Evolutionary conservation across 1,140 invertebrate genomes (phyloP).

Genomic region (Trichoplusia ni): DNA sequence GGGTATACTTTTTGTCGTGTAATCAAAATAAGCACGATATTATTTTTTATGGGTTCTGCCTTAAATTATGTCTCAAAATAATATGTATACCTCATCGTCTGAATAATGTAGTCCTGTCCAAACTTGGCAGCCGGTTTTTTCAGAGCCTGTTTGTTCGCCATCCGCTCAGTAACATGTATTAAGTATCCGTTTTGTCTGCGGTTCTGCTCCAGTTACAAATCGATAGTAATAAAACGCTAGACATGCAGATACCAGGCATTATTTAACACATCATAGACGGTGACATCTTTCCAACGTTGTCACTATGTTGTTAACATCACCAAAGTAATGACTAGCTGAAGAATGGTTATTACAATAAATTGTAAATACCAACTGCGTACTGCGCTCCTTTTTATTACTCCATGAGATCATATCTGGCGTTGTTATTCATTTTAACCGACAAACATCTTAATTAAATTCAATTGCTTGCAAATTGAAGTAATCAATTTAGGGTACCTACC

Average conservation of each 20-base stretch:
- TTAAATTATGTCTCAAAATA: no score
- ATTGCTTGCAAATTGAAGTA: conserved; percentile 33
- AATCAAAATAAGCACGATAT: no score
- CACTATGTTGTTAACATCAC: no score
- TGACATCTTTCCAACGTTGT: no score
- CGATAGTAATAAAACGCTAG: neutral
- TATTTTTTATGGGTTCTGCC: no score
- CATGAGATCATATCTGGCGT: conserved; percentile 22
- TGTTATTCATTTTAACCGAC: conserved; percentile 20
- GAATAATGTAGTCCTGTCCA: neutral
- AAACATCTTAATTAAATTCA: conserved; percentile 30
- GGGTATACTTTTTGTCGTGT: no score
- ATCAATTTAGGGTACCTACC: conserved; percentile 15
- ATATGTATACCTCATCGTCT: neutral
- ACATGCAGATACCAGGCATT: no score
- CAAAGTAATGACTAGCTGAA: neutral
- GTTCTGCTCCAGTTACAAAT: neutral
- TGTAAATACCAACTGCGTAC: neutral
- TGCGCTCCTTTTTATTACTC: conserved; percentile 12
- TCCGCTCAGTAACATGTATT: neutral
- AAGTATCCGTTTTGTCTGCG: neutral
- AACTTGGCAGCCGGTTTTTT: conserved; percentile 12
- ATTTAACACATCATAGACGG: no score
- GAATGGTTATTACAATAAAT: neutral
- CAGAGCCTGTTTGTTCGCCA: conserved; percentile 19